These are phyloP conservation scores for Pollenia angustigena DNA, from an alignment of 2,888 invertebrate genomes.

Conservation along the genomic window DNA sequence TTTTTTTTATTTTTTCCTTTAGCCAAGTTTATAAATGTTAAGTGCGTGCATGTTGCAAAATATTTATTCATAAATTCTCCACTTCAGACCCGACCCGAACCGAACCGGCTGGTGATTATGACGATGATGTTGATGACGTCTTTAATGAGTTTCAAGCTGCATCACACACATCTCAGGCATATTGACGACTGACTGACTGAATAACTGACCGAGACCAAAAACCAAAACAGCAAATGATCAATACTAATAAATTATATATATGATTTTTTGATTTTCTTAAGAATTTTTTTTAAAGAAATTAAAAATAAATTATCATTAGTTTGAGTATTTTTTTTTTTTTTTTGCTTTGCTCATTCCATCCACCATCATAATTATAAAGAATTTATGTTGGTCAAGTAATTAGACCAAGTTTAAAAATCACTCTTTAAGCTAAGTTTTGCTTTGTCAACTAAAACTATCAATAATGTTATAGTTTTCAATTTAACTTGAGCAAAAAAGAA, in stretches of 20 bases:
- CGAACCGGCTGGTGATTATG: constrained; percentile 48
- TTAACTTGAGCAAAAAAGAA: neutral
- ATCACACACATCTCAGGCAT: neutral
- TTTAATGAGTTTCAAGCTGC: constrained; percentile 68
- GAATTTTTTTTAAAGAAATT: constrained; percentile 63
- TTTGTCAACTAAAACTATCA: constrained; percentile 57
- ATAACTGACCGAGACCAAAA: neutral
- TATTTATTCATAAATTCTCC: constrained; percentile 45
- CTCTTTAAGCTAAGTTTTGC: constrained; percentile 11
- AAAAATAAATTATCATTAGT: constrained; percentile 73
- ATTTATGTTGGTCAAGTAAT: constrained; percentile 69
- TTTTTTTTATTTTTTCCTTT: constrained; percentile 5
- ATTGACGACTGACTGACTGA: neutral
- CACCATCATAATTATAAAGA: constrained; percentile 57
- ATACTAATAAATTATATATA: constrained; percentile 71
- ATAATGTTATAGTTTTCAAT: constrained; percentile 47
- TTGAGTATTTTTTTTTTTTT: constrained; percentile 34
- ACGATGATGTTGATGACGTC: constrained; percentile 68
- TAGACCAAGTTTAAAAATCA: constrained; percentile 68
- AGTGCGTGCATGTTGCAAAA: constrained; percentile 73
- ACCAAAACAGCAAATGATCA: constrained; percentile 62
- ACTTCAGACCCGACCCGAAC: neutral
- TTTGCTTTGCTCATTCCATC: constrained; percentile 22
- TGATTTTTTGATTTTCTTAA: constrained; percentile 67
- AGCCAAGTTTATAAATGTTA: constrained; percentile 64